Evolutionary conservation across 2,113 vertebrate species (phyloP), one percentile per base, ranked within the genome.

Genomic region (Hippocampus comes): DNA sequence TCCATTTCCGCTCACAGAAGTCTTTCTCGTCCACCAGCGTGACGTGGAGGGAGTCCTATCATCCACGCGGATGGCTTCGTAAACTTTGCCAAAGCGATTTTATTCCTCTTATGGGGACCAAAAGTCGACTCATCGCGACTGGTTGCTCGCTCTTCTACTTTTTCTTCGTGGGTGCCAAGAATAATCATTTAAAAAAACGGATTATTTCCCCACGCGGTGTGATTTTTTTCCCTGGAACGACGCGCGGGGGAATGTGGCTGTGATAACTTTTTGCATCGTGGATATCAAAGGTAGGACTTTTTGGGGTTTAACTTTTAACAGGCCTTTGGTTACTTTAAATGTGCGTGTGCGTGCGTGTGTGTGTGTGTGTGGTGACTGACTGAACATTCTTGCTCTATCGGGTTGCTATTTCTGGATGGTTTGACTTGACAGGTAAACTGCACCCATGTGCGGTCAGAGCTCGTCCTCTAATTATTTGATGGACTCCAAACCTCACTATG

Each of bases 371-470:
- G 34, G 34, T 38, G 18, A 63, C 67, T 61, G 71, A 38, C 74
- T 76, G 70, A 43, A 46, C 75, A 10, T 81, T 53, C 85, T 77
- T 69, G 82, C 71, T 56, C 73, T 63, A 66, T 25, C 12, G n/a
- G 11, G 70, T 23, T 80, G 80, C 80, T 88, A 81, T 89, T 88
- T 89, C 78, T 82, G 82, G 85, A 79, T 86, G 83, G 49, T 51
- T 84, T 70, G 85, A 84, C 85, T 89, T 89, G 82, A 79, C 89
- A 90, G 89, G 88, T 91, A 87, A 65, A 78, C 82, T 25, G 76
- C 74, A 46, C 77, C 78, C 70, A 51, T 63, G 77, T 68, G 63
- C 38, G 72, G 51, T 34, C 73, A 70, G 64, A 67, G 66, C 61
- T 43, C 67, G 67, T 82, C 67, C 80, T 85, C 23, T 85, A 76